Evolutionary conservation across 2,113 vertebrate species (phyloP), one percentile per base, ranked within the genome.

Genomic region (Rhabdornis inornatus): DNA sequence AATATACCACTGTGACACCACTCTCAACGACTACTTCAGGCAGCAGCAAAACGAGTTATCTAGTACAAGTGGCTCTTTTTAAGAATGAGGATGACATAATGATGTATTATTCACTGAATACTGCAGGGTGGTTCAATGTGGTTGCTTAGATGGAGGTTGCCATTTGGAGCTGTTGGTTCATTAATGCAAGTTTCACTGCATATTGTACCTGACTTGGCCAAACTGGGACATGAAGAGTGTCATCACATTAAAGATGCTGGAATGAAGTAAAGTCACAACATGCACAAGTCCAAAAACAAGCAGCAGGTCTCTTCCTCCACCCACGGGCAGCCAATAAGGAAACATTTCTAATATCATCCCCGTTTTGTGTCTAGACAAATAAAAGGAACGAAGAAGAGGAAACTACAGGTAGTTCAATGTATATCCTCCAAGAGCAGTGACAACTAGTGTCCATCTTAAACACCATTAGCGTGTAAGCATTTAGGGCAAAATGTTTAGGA

Each of bases 231-330:
- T 91, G 94, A 94, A 94, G 93, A 88, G 82, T 92, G 87, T 91
- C 93, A 95, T 95, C 90, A 96, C 93, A 96, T 77, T 93, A 90
- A 94, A 79, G 93, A 96, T 95, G 94, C 85, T 97, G 94, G 94
- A 96, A 96, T 94, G 96, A 96, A 94, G 94, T 92, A 95, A 96
- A 95, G 94, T 93, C 92, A 96, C 96, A 96, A 97, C 87, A 94
- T 97, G 96, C 94, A 96, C 95, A 96, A 96, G 91, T 96, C 95
- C 94, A 97, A 87, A 93, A 95, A 81, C 93, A 91, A 96, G 89
- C 95, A 96, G 92, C 96, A 96, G 94, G 78, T 92, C 94, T 96
- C 93, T 95, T 95, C 95, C 94, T 96, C 92, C 87, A 97, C 92
- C 95, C 95, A 96, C 0, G 64, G 85, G 92, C 94, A 96, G 95